Base-by-base conservation (phyloP, 2,113 vertebrate genomes). In the Cepphus grylle region DNA sequence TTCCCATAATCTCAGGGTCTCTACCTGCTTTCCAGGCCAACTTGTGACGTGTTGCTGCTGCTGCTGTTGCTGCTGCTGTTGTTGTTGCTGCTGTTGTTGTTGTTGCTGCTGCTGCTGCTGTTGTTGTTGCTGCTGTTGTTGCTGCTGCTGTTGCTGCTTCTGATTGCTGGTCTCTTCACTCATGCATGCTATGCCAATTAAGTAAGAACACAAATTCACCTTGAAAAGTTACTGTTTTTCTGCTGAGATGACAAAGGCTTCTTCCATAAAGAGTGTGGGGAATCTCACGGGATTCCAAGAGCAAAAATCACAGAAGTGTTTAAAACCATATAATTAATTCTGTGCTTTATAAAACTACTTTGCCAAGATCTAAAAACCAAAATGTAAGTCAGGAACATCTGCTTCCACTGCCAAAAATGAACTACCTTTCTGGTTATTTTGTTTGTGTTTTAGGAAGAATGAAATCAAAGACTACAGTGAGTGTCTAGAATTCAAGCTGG, bases 1-100 rank as follows among this genome's bases (percentile, higher is more conserved):
- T 97, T 98, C 98, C 98, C 98, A 98, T 76, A 98, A 97, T 86
- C 98, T 98, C 98, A 98, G 89, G 76, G 98, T 98, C 96, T 98
- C 98, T 90, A 98, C 98, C 97, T 98, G 98, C 96, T 98, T 98
- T 84, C 98, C 98, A 77, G 98, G 98, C 98, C 98, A 98, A 96
- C 98, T 98, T n/a, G 98, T 97, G 66, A 98, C 98, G 11, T 98
- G 98, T 2, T 98, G 98, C 53, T 98, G 98, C 67, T 98, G 98
- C 67, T 98, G 96, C 8, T 96, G 43, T 3, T 97, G 97, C 0
- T 95, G 97, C 2, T 96, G 97, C 0, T 97, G 97, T 0, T 96
- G 97, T 0, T 97, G 97, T 0, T 97, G 97, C 0, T 97, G 97
- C 0, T 98, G 98, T 0, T 98, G 98, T 0, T 98, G 97, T 0